These are phyloP conservation scores for Plodia interpunctella DNA, from an alignment of 1,140 invertebrate genomes.

Conservation along the genomic window DNA sequence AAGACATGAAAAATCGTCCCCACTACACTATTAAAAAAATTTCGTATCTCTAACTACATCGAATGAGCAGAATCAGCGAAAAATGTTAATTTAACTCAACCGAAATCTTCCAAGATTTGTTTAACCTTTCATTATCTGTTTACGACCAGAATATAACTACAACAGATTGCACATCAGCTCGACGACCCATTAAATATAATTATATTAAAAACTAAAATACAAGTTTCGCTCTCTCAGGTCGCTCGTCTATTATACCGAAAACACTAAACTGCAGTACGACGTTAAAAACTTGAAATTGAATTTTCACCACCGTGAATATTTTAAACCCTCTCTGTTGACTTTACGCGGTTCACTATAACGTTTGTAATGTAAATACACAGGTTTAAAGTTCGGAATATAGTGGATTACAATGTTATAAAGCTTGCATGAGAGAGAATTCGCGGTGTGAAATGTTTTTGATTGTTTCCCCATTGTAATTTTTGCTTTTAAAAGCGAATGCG, in stretches of 20 bases:
- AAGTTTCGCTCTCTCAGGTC: conserved; percentile 1
- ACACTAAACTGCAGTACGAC: conserved; percentile 22
- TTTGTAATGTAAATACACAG: conserved; percentile 31
- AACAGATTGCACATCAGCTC: too few relatives aligned
- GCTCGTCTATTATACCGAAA: conserved; percentile 19
- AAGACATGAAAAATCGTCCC: too few relatives aligned
- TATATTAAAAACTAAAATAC: conserved; percentile 15
- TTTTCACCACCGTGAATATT: conserved; percentile 57
- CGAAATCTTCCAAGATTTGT: too few relatives aligned
- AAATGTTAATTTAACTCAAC: too few relatives aligned
- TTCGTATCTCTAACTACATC: too few relatives aligned
- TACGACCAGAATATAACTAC: too few relatives aligned
- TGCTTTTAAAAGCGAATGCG: conserved; percentile 17
- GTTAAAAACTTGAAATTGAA: conserved; percentile 53
- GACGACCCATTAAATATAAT: too few relatives aligned
- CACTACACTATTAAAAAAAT: too few relatives aligned
- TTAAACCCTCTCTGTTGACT: conserved; percentile 43
- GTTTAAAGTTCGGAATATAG: conserved; percentile 31
- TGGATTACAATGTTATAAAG: conserved; percentile 18
- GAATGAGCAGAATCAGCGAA: too few relatives aligned
- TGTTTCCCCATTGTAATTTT: conserved; percentile 16
- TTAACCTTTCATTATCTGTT: too few relatives aligned
- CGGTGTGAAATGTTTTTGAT: conserved; percentile 13
- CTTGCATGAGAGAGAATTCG: conserved; percentile 4
- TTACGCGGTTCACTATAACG: conserved; percentile 29